Base-by-base conservation (phyloP, 2,888 invertebrate genomes). In the Allophyes oxyacanthae region DNA sequence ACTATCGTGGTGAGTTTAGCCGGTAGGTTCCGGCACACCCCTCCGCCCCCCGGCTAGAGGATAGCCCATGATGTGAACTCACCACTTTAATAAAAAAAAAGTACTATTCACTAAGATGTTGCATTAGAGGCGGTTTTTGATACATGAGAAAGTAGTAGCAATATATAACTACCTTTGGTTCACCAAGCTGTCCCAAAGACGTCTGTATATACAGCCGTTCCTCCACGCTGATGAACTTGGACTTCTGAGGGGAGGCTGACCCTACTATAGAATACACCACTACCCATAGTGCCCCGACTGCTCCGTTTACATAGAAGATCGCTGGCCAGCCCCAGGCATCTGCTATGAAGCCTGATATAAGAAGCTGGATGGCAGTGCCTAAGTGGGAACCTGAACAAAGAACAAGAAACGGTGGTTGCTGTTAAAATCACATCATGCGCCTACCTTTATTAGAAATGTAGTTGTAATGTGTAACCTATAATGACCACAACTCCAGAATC, bases 131-230 rank as follows among this genome's bases (percentile, higher is more conserved):
- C n/a, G n/a, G n/a, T n/a, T n/a, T n/a, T n/a, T n/a, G 28, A 28
- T 6, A 28, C 7, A 28, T 28, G 2, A 6, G 5, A 2, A 4
- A 6, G 28, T 6, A 28, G 28, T 6, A 28, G 1, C 4, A 6
- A 6, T 28, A n/a, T 8, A 82, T 87, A 78, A 81, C 82, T 57
- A 83, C 92, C 85, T 86, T 87, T 11, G 82, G 83, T 14, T 74
- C 81, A 9, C 84, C 87, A 44, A 85, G 64, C 38, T 90, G 89
- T 1, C 87, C 88, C 46, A 91, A 73, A 5, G 90, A 89, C 0
- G 88, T 91, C 78, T 96, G 95, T 62, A 97, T 97, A 71, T 96
- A 96, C n/a, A 94, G 83, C 46, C 89, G 93, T 83, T 97, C 97
- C 53, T 95, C 95, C 0, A 86, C 77, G 0, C 96, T 94, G 51